Evolutionary conservation across 2,888 invertebrate species (phyloP), one percentile per base, ranked within the genome.

Genomic region (Cantharis rustica): DNA sequence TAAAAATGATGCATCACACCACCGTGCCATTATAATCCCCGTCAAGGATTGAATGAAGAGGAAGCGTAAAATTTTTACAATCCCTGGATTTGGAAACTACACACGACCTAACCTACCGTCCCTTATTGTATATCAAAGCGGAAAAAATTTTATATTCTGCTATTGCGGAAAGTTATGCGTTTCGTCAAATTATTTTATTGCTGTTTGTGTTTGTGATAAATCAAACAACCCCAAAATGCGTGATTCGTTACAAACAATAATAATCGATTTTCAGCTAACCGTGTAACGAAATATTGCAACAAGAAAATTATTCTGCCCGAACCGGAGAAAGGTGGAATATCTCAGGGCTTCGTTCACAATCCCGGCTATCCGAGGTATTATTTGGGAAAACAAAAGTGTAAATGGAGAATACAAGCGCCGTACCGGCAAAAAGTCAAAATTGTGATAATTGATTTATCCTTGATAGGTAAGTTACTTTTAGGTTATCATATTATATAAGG

Each of bases 281-380:
- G 88, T 47, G 87, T 90, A 47, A 85, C 85, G 62, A 89, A 86
- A 81, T 90, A 89, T 81, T 90, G 90, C 84, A 90, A 91, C 84
- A 86, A 86, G 62, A 86, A 89, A 68, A 85, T 90, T 62, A 84
- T 83, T 78, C 86, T 90, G 61, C 85, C 86, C 13, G 81, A 76
- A 7, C 85, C 85, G 16, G 88, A 88, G 31, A 87, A 86, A 71
- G 83, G 86, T 15, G 84, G 84, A 16, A 79, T 84, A 68, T 88
- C 88, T 76, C 92, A 93, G 84, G 93, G 93, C 2, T 93, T 93
- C 86, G 90, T 93, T 80, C 90, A 91, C 47, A 93, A 92, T 79
- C 95, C 95, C 0, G 95, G 94, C 9, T 95, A 94, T 87, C 95
- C 95, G 0, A 90, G 92, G 81, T 94, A 91, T 87, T 95, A 95